Evolutionary conservation across 2,888 invertebrate genomes (phyloP), one percentile per base, ranked within the genome.

Genomic region (Thecocarcelia acutangulata): DNA sequence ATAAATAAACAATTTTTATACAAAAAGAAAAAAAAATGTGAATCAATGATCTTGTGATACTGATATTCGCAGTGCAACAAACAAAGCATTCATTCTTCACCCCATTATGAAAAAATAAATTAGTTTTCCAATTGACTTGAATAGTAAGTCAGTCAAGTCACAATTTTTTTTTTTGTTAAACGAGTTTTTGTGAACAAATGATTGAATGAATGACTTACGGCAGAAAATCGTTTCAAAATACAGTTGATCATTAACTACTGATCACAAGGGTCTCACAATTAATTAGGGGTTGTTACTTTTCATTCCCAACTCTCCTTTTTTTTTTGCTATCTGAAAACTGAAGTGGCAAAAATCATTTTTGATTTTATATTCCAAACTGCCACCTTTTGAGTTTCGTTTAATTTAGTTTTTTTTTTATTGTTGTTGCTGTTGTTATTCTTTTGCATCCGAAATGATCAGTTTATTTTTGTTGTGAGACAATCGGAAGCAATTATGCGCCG

Each of bases 51-150:
- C 66, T 59, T 19, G 48, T 58, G 70, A 70, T 75, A 33, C 40
- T 58, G 70, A 70, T 75, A 33, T 28, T 42, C 40, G 59, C 15
- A 52, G 28, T 48, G 50, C 48, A 15, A 64, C 2, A 15, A n/a
- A n/a, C n/a, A n/a, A n/a, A n/a, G n/a, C n/a, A n/a, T n/a, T n/a
- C 17, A 48, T 17, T 21, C 17, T 54, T 56, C 76, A 70, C 58
- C 75, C 56, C 17, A 70, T 58, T 70, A 70, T 74, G 44, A 68
- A 68, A 42, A 61, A 59, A 79, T 79, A 81, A 83, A 83, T 76
- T 76, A 81, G 77, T 79, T 84, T 77, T 79, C 74, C 83, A 81
- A 84, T 81, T 83, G 79, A 79, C 83, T 83, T 83, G 42, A 64
- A 83, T 46, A 74, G n/a, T n/a, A n/a, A n/a, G n/a, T n/a, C n/a